Conservation (phyloP, 2,113 vertebrate species). For the Periophthalmodon schlosseri region DNA sequence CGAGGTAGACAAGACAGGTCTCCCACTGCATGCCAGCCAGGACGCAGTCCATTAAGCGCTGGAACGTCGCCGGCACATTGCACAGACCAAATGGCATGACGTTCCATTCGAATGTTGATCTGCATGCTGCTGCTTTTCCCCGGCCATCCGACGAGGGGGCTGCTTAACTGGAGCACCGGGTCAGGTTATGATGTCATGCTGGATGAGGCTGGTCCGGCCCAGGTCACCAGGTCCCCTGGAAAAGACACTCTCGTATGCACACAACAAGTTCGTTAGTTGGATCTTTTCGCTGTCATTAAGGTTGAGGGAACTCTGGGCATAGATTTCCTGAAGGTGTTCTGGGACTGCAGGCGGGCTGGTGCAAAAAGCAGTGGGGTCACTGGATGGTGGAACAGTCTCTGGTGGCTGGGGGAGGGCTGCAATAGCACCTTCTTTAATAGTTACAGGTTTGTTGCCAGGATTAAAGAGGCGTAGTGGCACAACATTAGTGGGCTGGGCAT, state of each 20-base stretch:
- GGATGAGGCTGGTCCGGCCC: neutral
- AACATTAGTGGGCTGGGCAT: neutral
- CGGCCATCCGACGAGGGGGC: slow-evolving; percentile 4
- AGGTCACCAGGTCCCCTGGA: no score
- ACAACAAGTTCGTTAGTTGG: no score
- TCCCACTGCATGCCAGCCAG: slow-evolving; percentile 11
- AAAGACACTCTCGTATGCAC: no score
- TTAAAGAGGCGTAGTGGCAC: slow-evolving; percentile 1
- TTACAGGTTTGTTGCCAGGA: neutral
- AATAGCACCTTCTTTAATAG: neutral
- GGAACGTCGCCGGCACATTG: slow-evolving; percentile 5
- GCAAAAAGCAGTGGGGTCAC: neutral
- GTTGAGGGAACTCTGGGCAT: slow-evolving; percentile 14
- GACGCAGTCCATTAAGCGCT: slow-evolving; percentile 10
- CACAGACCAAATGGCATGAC: slow-evolving; percentile 38
- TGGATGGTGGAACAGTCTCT: no score
- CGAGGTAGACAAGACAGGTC: no score
- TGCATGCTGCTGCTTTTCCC: slow-evolving; percentile 23
- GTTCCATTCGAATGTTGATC: slow-evolving; percentile 39
- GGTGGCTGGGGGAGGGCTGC: neutral
- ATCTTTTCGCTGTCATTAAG: neutral
- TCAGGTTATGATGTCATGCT: slow-evolving; percentile 36
- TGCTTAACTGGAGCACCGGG: slow-evolving; percentile 22
- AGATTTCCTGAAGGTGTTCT: slow-evolving; percentile 22
- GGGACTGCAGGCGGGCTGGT: neutral